phyloP scores from a whole-genome alignment of 2,113 vertebrate species.

The Lipotes vexillifer region DNA sequence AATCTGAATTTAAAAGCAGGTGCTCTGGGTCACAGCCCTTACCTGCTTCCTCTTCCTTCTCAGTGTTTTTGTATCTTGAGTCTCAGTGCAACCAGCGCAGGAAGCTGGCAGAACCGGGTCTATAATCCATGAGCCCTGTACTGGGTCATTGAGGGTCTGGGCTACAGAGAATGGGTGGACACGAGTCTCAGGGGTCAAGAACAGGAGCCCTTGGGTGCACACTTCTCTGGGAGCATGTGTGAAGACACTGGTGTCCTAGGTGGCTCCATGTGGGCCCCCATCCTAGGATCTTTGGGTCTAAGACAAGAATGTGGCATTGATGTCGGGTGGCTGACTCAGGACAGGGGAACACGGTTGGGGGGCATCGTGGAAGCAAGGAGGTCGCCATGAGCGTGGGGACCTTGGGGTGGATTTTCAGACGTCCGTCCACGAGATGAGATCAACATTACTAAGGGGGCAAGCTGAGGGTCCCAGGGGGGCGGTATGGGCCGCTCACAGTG shows the following conservation, averaged over 20 bases:
- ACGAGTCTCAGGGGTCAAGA: fast-evolving
- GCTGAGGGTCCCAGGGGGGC: fast-evolving
- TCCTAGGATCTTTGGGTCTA: too few species aligned
- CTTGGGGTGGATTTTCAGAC: background rate
- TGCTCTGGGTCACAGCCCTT: fast-evolving
- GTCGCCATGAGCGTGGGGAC: too few species aligned
- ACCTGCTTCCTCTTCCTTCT: fast-evolving
- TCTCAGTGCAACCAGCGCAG: fast-evolving
- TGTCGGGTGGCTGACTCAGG: too few species aligned
- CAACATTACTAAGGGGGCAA: background rate
- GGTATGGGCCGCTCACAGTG: background rate
- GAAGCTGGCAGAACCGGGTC: fast-evolving
- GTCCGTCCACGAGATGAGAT: fast-evolving
- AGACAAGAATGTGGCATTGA: too few species aligned
- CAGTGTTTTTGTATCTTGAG: fast-evolving
- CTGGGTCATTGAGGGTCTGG: fast-evolving
- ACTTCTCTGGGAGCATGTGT: background rate
- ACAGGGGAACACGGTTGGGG: too few species aligned
- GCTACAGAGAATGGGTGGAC: fast-evolving
- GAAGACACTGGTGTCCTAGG: background rate
- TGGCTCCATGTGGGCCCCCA: fast-evolving
- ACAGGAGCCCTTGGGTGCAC: too few species aligned
- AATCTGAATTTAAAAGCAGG: too few species aligned
- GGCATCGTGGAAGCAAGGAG: too few species aligned
- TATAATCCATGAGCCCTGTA: fast-evolving